Evolutionary conservation across 2,113 vertebrate species (phyloP).

Genomic region (Festucalex cinctus): DNA sequence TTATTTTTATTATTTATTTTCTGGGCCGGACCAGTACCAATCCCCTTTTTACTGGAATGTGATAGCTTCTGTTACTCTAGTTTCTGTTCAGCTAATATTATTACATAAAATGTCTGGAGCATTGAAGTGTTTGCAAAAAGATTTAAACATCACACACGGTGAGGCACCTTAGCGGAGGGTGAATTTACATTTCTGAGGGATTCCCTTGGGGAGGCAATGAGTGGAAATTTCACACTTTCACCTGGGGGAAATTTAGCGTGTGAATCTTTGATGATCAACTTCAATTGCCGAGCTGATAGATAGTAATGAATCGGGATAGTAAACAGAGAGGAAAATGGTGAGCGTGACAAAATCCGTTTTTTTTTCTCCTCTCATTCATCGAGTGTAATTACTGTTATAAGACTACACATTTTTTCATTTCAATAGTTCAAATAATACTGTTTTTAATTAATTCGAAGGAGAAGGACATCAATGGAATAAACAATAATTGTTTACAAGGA

Average conservation of each 20-base stretch:
- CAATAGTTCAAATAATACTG: neutral
- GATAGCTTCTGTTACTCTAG: too few relatives aligned
- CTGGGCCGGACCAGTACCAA: too few relatives aligned
- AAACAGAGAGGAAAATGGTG: constrained; percentile 47
- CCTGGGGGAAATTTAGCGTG: constrained; percentile 54
- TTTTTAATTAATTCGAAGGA: neutral
- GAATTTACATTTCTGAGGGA: constrained; percentile 31
- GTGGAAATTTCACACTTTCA: constrained; percentile 47
- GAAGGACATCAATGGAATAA: neutral
- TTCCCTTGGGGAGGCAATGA: constrained; percentile 38
- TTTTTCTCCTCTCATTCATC: constrained; percentile 5
- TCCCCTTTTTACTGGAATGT: too few relatives aligned
- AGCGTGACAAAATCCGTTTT: constrained; percentile 44
- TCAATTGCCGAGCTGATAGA: constrained; percentile 56
- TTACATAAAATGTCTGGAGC: neutral
- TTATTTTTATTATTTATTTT: too few relatives aligned
- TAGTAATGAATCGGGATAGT: constrained; percentile 52
- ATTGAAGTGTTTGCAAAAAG: neutral
- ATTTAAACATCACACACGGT: constrained; percentile 17
- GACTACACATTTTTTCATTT: neutral
- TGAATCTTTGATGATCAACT: constrained; percentile 56
- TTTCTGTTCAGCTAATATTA: neutral
- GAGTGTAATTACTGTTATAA: neutral
- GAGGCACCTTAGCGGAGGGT: constrained; percentile 21
- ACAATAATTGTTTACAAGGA: neutral